Percentiles rank a stretch among this genome's conserved stretches.
Conservation (phyloP, 1,140 invertebrate species). For the Papilio aristodemus region DNA sequence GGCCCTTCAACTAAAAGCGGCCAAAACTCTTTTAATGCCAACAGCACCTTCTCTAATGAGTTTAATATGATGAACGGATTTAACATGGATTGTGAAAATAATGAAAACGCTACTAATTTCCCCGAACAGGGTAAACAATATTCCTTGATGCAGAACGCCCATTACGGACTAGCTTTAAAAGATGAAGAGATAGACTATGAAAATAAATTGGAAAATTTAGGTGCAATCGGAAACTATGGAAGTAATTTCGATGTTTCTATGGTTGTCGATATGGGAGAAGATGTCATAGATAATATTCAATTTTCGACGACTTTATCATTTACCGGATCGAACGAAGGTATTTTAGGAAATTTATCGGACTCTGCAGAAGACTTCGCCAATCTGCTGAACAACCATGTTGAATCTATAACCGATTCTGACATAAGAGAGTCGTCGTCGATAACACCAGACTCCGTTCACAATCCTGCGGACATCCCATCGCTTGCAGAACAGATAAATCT, state of each 20-base stretch:
- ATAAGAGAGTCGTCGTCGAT: conserved; percentile 82
- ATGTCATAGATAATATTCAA: conserved; percentile 89
- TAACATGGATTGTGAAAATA: conserved; percentile 88
- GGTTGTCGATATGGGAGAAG: conserved; percentile 89
- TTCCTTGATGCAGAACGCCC: conserved; percentile 89
- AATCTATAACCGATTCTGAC: conserved; percentile 82
- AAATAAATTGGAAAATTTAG: conserved; percentile 85
- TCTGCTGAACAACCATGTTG: conserved; percentile 85
- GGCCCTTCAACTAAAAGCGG: conserved; percentile 83
- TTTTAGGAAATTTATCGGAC: conserved; percentile 70
- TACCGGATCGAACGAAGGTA: conserved; percentile 87
- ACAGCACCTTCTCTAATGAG: conserved; percentile 79
- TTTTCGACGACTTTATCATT: conserved; percentile 91
- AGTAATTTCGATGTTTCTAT: conserved; percentile 87
- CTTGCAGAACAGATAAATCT: conserved; percentile 84
- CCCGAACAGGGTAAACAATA: conserved; percentile 86
- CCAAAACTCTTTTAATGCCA: conserved; percentile 83
- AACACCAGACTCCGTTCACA: conserved; percentile 84
- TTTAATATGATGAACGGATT: conserved; percentile 83
- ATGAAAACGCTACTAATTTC: conserved; percentile 78
- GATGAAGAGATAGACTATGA: conserved; percentile 89
- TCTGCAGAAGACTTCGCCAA: conserved; percentile 85
- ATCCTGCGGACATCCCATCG: conserved; percentile 85
- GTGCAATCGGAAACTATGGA: conserved; percentile 83
- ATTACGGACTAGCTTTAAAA: conserved; percentile 88